Evolutionary conservation across 2,797 vertebrate genomes (phyloP).

Genomic region (Anguilla marmorata): DNA sequence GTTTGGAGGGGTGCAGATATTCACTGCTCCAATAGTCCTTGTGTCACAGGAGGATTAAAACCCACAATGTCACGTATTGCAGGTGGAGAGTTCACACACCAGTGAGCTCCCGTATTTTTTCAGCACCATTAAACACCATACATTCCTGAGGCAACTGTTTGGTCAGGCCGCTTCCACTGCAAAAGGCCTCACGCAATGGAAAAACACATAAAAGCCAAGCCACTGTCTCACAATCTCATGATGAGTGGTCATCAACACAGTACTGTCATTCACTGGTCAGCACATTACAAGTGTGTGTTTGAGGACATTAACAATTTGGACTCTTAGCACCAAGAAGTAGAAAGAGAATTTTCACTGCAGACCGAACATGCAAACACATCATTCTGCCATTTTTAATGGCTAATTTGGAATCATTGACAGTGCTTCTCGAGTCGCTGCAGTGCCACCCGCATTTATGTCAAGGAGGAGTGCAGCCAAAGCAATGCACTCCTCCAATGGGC

Average conservation of each 20-base stretch:
- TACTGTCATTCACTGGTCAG: not conserved
- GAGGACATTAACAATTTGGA: not conserved
- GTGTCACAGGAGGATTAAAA: not conserved
- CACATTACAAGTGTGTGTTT: not conserved
- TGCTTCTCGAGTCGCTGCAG: not conserved
- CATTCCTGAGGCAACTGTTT: not conserved
- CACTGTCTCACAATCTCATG: not conserved
- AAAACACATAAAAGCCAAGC: not conserved
- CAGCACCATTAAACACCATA: not conserved
- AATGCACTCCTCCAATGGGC: not conserved
- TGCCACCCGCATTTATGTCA: not conserved
- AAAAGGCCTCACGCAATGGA: slow-evolving; percentile 3
- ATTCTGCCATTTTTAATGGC: not conserved
- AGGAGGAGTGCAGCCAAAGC: not conserved
- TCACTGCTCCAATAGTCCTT: not conserved
- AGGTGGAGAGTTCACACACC: slow-evolving; percentile 1
- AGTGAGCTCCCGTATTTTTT: not conserved
- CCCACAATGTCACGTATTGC: not conserved
- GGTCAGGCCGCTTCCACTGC: not conserved
- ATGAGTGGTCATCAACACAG: not conserved
- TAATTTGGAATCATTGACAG: not conserved
- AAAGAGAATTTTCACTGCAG: not conserved
- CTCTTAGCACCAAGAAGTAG: not conserved
- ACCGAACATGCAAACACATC: not conserved
- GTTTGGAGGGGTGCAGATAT: not conserved